Conservation (phyloP, 2,888 invertebrate genomes). For the Thymelicus lineola region DNA sequence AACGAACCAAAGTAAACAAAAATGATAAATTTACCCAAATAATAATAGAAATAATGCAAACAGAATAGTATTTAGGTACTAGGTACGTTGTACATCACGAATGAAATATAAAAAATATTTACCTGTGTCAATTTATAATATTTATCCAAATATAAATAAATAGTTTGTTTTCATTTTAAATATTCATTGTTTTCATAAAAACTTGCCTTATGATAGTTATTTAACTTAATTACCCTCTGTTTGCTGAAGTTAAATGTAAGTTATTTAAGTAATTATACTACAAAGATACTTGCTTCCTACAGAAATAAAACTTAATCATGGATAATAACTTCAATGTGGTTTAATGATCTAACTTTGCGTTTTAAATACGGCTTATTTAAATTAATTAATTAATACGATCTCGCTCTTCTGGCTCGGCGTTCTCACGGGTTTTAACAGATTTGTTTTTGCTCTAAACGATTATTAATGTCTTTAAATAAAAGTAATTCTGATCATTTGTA, state of each 20-base stretch:
- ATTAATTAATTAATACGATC: constrained; percentile 1
- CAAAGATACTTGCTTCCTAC: background rate
- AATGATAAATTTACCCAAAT: too few species aligned
- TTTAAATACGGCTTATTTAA: constrained; percentile 3
- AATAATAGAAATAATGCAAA: too few species aligned
- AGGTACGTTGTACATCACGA: too few species aligned
- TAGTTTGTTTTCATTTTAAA: background rate
- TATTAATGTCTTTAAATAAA: background rate
- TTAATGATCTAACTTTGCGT: constrained; percentile 9
- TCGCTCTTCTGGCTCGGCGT: background rate
- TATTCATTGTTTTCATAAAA: background rate
- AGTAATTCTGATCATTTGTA: background rate
- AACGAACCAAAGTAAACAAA: too few species aligned
- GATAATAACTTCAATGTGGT: constrained; percentile 37
- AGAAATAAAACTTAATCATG: constrained; percentile 2
- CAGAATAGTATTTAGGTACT: too few species aligned
- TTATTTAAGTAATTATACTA: background rate
- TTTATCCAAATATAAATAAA: background rate
- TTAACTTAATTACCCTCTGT: background rate
- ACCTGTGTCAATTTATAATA: too few species aligned
- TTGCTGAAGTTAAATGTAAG: background rate
- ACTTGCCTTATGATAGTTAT: background rate
- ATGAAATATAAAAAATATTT: too few species aligned
- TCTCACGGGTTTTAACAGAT: constrained; percentile 7
- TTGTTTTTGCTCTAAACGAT: background rate